phyloP scores from a whole-genome alignment of 2,888 invertebrate genomes.

The Acrobasis suavella region DNA sequence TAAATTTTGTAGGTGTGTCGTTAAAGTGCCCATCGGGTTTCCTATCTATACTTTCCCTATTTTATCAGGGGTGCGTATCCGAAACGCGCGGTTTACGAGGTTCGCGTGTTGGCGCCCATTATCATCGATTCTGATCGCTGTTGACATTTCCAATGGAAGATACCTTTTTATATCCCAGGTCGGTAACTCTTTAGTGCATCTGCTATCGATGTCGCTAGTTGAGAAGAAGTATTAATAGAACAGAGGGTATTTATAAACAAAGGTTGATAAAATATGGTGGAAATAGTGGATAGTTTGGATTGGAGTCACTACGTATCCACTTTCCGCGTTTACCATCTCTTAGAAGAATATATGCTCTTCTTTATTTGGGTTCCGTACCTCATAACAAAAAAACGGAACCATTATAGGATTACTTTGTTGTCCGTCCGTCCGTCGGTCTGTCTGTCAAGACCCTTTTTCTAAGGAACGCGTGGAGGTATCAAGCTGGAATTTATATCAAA shows the following conservation, averaged over 20 bases:
- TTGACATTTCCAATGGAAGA: conserved; percentile 19
- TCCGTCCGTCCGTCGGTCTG: too few species aligned
- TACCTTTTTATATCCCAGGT: neutral
- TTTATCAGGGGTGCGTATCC: neutral
- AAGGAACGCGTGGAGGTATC: too few species aligned
- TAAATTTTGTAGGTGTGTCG: too few species aligned
- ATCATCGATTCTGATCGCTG: conserved; percentile 7
- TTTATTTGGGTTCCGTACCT: too few species aligned
- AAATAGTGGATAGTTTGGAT: neutral
- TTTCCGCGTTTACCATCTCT: too few species aligned
- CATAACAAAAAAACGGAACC: too few species aligned
- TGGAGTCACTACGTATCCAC: neutral
- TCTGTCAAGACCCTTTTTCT: too few species aligned
- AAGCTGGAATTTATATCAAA: too few species aligned
- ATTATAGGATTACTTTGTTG: too few species aligned
- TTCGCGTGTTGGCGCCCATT: conserved; percentile 11
- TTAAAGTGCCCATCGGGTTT: neutral
- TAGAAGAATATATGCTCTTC: too few species aligned
- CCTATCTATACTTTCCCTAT: neutral
- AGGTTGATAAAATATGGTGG: neutral
- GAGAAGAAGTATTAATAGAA: neutral
- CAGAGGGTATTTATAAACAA: neutral
- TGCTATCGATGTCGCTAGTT: neutral
- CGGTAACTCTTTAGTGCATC: neutral
- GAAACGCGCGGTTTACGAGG: conserved; percentile 13